Conservation (phyloP, 2,113 vertebrate species). For the Neofelis nebulosa region DNA sequence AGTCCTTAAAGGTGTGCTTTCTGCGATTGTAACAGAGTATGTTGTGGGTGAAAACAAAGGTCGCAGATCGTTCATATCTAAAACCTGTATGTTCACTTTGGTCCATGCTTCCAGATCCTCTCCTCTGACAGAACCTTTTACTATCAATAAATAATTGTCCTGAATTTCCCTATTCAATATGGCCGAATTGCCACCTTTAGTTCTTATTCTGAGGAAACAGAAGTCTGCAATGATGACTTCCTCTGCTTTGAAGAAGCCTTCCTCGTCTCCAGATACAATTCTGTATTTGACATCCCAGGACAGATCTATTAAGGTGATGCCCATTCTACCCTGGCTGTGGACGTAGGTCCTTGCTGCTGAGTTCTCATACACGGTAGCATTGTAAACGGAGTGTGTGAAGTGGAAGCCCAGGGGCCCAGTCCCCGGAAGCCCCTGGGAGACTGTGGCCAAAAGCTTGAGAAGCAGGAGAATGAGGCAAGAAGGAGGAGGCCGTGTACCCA, state of each 20-base stretch:
- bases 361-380: slow-evolving; percentile 96
- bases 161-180: slow-evolving; percentile 98
- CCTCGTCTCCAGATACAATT: slow-evolving; percentile 97
- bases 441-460: slow-evolving; percentile 84
- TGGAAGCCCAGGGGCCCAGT: slow-evolving; percentile 86
- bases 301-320: slow-evolving; percentile 90
- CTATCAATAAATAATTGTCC: slow-evolving; percentile 95
- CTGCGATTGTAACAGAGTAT: slow-evolving; percentile 95
- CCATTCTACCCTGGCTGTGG: slow-evolving; percentile 95
- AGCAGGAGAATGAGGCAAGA: slow-evolving; percentile 88
- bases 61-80: slow-evolving; percentile 99
- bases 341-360: slow-evolving; percentile 97
- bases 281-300: slow-evolving; percentile 98
- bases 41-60: slow-evolving; percentile 99
- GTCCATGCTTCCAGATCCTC: slow-evolving; percentile 96
- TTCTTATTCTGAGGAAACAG: slow-evolving; percentile 97
- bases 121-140: slow-evolving; percentile 96
- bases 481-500: slow-evolving; percentile 86
- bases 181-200: slow-evolving; percentile 98
- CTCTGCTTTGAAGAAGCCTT: slow-evolving; percentile 98
- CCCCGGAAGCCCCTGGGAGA: slow-evolving; percentile 86
- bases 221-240: slow-evolving; percentile 97
- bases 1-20: slow-evolving; percentile 97
- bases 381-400: slow-evolving; percentile 94
- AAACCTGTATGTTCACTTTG: slow-evolving; percentile 96